Percentiles rank a stretch among this genome's conserved stretches.
These are phyloP conservation scores for Nematostella vectensis DNA, from an alignment of 92 coral and sea anemone genomes.

Conservation along the genomic window DNA sequence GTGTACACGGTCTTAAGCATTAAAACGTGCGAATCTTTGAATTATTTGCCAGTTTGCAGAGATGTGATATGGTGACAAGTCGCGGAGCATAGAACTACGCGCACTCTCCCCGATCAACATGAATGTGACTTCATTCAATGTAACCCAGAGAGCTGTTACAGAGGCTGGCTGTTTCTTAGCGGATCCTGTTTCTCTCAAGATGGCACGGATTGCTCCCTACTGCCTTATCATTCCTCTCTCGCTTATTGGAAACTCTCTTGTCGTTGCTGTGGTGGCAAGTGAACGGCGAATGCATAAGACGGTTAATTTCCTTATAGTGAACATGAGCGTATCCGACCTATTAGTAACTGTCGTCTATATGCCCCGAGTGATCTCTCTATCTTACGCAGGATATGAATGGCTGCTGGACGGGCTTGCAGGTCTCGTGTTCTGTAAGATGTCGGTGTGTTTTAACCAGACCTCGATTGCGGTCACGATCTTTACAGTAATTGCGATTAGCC, in stretches of 20 bases:
- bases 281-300: slow-evolving; percentile 49
- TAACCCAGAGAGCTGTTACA: slow-evolving; percentile 13
- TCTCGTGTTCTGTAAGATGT: slow-evolving; percentile 43
- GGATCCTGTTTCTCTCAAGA: slow-evolving; percentile 32
- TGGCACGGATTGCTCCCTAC: slow-evolving; percentile 36
- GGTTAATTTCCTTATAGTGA: slow-evolving; percentile 65
- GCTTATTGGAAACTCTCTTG: slow-evolving; percentile 46
- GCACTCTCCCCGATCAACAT: too few relatives aligned
- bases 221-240: slow-evolving; percentile 50
- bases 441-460: slow-evolving; percentile 43
- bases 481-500: slow-evolving; percentile 58
- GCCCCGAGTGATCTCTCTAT: slow-evolving; percentile 48
- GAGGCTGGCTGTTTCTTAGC: slow-evolving; percentile 39
- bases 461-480: slow-evolving; percentile 56
- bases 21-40: too few relatives aligned
- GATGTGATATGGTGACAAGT: too few relatives aligned
- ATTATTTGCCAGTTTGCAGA: too few relatives aligned
- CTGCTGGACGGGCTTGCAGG: slow-evolving; percentile 42
- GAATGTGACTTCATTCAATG: too few relatives aligned
- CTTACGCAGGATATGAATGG: slow-evolving; percentile 55
- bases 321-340: slow-evolving; percentile 60
- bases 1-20: too few relatives aligned
- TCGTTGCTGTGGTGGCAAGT: slow-evolving; percentile 38
- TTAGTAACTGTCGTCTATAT: slow-evolving; percentile 57
- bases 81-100: too few relatives aligned